Evolutionary conservation across 2,888 invertebrate genomes (phyloP), one percentile per base, ranked within the genome.

Genomic region (Acleris laterana): DNA sequence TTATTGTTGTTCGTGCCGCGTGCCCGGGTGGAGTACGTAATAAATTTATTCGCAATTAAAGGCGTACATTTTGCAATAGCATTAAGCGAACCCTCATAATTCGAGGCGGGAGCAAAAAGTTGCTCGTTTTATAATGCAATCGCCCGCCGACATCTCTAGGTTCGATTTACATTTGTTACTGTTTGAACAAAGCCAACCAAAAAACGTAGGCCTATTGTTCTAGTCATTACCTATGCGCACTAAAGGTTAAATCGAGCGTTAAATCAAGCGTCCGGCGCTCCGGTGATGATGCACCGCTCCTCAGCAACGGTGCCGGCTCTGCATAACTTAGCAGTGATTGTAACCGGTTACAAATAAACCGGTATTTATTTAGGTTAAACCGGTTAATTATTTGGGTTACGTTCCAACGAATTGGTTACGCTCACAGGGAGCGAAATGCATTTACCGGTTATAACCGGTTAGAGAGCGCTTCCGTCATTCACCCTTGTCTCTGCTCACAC

Each of bases 301-400:
- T 72, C 70, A 69, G 70, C 77, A 84, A 83, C 83, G 82, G 82
- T 82, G 83, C 74, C 75, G 70, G 74, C 75, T 78, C 72, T 75
- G 76, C 75, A 76, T 78, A 79, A 83, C 80, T 77, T 58, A 66
- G 71, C 73, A n/a, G n/a, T n/a, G n/a, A n/a, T n/a, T n/a, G n/a
- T n/a, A n/a, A n/a, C n/a, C n/a, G n/a, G n/a, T n/a, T n/a, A n/a
- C n/a, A n/a, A n/a, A n/a, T n/a, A n/a, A n/a, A n/a, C n/a, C n/a
- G n/a, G n/a, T n/a, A n/a, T n/a, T n/a, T n/a, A n/a, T n/a, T n/a
- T n/a, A n/a, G n/a, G n/a, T n/a, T n/a, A n/a, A n/a, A n/a, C n/a
- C n/a, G n/a, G n/a, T n/a, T n/a, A n/a, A n/a, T n/a, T n/a, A n/a
- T n/a, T n/a, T n/a, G n/a, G n/a, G n/a, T n/a, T n/a, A n/a, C n/a